phyloP scores from a whole-genome alignment of 2,113 vertebrate genomes.

The Macrotus californicus region DNA sequence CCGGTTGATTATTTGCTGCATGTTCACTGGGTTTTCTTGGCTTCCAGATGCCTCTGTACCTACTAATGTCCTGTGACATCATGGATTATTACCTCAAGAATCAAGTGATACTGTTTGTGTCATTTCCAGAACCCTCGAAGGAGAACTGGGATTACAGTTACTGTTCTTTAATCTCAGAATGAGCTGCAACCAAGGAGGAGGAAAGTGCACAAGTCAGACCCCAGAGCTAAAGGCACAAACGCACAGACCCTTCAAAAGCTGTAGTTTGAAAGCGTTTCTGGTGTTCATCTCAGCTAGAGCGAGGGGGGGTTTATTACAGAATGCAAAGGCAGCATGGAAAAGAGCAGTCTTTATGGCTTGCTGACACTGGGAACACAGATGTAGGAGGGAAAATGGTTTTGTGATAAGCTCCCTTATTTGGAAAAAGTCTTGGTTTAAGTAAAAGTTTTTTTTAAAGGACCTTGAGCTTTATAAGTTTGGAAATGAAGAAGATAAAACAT shows the following conservation, averaged over 20 bases:
- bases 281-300: slow-evolving; percentile 23
- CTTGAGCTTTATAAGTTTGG: slow-evolving; percentile 14
- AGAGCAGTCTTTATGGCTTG: slow-evolving; percentile 36
- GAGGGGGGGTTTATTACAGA: slow-evolving; percentile 49
- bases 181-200: slow-evolving; percentile 36
- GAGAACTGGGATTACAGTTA: background rate
- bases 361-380: slow-evolving; percentile 33
- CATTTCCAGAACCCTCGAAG: slow-evolving; percentile 11
- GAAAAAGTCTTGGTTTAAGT: slow-evolving; percentile 35
- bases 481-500: slow-evolving; percentile 32
- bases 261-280: slow-evolving; percentile 34
- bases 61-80: background rate
- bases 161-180: slow-evolving; percentile 35
- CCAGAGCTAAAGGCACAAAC: slow-evolving; percentile 26
- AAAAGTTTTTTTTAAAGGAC: background rate
- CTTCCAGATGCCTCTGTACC: background rate
- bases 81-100: background rate
- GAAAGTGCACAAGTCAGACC: slow-evolving; percentile 42
- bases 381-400: slow-evolving; percentile 55
- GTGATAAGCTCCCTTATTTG: slow-evolving; percentile 57
- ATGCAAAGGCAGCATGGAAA: slow-evolving; percentile 41
- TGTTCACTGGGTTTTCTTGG: background rate
- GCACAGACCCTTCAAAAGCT: slow-evolving; percentile 35
- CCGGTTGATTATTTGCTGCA: background rate
- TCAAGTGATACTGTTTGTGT: background rate